Conservation (phyloP, 2,113 vertebrate species). For the Bombycilla garrulus region DNA sequence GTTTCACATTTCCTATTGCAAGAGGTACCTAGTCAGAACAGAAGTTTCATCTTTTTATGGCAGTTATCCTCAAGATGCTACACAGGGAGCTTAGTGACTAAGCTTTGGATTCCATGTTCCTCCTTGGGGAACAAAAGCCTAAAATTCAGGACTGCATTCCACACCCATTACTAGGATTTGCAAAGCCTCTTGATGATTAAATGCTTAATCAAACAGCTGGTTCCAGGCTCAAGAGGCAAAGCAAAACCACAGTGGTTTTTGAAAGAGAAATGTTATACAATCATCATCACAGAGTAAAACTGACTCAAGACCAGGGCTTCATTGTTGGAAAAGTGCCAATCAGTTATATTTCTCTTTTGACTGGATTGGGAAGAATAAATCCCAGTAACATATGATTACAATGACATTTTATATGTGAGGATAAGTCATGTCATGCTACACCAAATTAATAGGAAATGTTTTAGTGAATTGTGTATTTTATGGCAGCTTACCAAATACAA, state of each 20-base stretch:
- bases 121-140: not conserved
- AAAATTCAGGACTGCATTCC: not conserved
- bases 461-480: not conserved
- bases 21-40: not conserved
- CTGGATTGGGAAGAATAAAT: not conserved
- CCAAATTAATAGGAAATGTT: constrained; percentile 12
- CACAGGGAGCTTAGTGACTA: not conserved
- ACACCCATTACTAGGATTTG: not conserved
- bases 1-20: not conserved
- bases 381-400: not conserved
- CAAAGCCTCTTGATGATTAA: not conserved
- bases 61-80: not conserved
- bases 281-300: not conserved
- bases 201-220: not conserved
- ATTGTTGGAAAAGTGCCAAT: not conserved
- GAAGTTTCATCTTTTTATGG: not conserved
- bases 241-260: not conserved
- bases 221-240: not conserved
- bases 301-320: not conserved
- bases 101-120: not conserved
- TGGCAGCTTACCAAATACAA: not conserved
- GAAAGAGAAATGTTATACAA: not conserved
- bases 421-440: not conserved
- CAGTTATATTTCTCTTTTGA: not conserved
- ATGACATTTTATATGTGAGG: not conserved